These are phyloP conservation scores for Platerodrilus igneus DNA, from an alignment of 2,888 invertebrate genomes.

Conservation along the genomic window DNA sequence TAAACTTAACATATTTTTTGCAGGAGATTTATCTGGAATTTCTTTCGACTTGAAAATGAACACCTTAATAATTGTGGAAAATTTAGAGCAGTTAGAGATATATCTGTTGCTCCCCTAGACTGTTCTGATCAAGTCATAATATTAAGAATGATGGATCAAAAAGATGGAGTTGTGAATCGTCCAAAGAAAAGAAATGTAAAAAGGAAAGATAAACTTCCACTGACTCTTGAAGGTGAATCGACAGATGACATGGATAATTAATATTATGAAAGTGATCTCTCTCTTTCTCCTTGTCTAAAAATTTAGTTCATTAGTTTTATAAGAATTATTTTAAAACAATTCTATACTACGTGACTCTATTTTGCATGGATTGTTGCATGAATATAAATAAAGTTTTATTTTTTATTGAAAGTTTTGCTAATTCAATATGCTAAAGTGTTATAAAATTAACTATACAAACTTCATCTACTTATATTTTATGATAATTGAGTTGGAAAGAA, in stretches of 20 bases:
- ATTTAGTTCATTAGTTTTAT: no score
- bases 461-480: no score
- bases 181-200: slow-evolving; percentile 49
- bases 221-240: slow-evolving; percentile 44
- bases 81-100: slow-evolving; percentile 97
- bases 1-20: slow-evolving; percentile 25
- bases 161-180: slow-evolving; percentile 79
- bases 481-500: no score
- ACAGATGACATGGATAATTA: slow-evolving; percentile 43
- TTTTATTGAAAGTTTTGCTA: no score
- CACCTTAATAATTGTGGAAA: slow-evolving; percentile 99
- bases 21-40: slow-evolving; percentile 97
- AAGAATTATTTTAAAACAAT: no score
- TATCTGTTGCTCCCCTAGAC: slow-evolving; percentile 90
- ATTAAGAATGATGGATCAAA: slow-evolving; percentile 92
- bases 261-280: background rate
- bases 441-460: no score
- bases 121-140: slow-evolving; percentile 88
- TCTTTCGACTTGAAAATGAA: slow-evolving; percentile 98
- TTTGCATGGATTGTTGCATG: no score
- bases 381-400: no score
- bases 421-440: no score
- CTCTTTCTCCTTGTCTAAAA: no score
- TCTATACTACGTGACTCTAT: no score
- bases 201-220: slow-evolving; percentile 35